phyloP scores from a whole-genome alignment of 2,113 vertebrate genomes.

The Xenotilapia longispinis region DNA sequence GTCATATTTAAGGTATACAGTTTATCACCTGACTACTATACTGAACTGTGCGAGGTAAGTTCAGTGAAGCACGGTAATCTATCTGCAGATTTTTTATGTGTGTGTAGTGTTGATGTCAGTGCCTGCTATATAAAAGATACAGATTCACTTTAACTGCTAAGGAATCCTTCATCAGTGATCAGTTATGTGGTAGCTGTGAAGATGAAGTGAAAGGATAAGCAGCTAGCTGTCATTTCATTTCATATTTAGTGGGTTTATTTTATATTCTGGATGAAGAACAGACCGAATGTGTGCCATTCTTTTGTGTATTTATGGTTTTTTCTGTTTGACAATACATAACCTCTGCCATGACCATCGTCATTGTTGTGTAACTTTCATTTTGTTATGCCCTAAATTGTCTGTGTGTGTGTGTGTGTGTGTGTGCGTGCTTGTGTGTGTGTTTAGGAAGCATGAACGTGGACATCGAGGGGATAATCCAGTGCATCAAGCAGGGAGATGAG shows the following conservation, averaged over 20 bases:
- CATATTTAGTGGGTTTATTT: neutral
- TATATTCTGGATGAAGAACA: neutral
- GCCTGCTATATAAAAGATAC: neutral
- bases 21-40: neutral
- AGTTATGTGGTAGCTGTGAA: neutral
- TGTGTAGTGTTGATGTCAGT: neutral
- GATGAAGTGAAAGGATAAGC: neutral
- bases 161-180: neutral
- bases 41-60: constrained; percentile 15
- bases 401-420: neutral
- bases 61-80: neutral
- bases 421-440: neutral
- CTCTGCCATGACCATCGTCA: neutral
- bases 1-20: neutral
- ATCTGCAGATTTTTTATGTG: neutral
- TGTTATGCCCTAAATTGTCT: neutral
- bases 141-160: neutral
- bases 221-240: neutral
- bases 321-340: neutral
- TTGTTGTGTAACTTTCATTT: constrained; percentile 42
- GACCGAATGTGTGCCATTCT: neutral
- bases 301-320: neutral
- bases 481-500: constrained; percentile 68
- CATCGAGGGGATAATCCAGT: constrained; percentile 67
- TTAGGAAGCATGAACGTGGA: constrained; percentile 59